Evolutionary conservation across 2,797 vertebrate species (phyloP).

Genomic region (Phrynocephalus forsythii): DNA sequence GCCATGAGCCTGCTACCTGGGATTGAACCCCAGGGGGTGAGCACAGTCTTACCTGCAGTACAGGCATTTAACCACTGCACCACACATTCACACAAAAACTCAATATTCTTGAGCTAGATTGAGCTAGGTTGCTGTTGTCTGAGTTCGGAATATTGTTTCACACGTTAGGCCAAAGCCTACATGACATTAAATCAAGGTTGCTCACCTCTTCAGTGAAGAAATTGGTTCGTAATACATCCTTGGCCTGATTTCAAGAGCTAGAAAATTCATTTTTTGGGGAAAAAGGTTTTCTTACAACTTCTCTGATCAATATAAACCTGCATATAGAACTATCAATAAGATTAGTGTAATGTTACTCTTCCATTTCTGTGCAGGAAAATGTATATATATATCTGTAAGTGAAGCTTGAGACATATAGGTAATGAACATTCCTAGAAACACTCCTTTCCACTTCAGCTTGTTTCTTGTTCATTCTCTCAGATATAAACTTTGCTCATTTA

Average conservation of each 20-base stretch:
- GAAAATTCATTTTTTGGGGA: background rate
- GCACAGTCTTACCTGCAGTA: no score
- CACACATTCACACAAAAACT: background rate
- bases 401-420: background rate
- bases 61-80: no score
- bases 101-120: background rate
- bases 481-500: conserved; percentile 34
- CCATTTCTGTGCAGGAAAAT: background rate
- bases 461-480: conserved; percentile 34
- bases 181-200: background rate
- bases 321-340: background rate
- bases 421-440: background rate
- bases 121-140: background rate
- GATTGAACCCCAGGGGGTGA: no score
- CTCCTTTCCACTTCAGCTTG: conserved; percentile 4
- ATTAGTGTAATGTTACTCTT: background rate
- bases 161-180: background rate
- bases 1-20: no score
- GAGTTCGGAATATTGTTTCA: background rate
- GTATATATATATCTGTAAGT: background rate
- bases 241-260: background rate
- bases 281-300: background rate
- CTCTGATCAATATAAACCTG: background rate
- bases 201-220: background rate
- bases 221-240: background rate